Conservation (phyloP, 2,888 invertebrate genomes). For the Gasteruption jaculator region DNA sequence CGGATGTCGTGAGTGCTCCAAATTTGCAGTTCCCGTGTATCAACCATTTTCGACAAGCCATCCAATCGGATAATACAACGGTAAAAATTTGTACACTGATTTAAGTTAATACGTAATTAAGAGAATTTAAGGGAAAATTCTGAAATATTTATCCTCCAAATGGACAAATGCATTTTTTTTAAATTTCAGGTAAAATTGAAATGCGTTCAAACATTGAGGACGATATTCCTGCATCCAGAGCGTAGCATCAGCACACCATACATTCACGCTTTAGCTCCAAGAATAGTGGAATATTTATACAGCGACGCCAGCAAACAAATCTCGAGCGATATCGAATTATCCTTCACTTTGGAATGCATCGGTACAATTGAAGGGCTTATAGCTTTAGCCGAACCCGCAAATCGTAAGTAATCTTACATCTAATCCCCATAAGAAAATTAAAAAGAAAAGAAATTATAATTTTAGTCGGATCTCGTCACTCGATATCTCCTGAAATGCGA, state of each 20-base stretch:
- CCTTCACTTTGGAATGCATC: slow-evolving; percentile 69
- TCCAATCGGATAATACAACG: slow-evolving; percentile 62
- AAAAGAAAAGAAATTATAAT: no score
- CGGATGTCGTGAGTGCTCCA: slow-evolving; percentile 71
- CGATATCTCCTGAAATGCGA: no score
- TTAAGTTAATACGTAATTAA: not conserved
- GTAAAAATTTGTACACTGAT: slow-evolving; percentile 48
- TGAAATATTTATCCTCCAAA: not conserved
- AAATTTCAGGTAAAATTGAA: slow-evolving; percentile 64
- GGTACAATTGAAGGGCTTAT: slow-evolving; percentile 72
- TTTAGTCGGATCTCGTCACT: no score
- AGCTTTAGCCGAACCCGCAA: slow-evolving; percentile 68
- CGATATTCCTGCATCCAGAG: slow-evolving; percentile 72
- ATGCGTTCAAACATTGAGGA: slow-evolving; percentile 73
- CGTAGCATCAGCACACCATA: slow-evolving; percentile 70
- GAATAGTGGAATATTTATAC: slow-evolving; percentile 72
- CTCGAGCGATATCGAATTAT: slow-evolving; percentile 64
- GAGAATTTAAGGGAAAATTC: no score
- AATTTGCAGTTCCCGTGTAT: slow-evolving; percentile 88
- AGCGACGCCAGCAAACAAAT: slow-evolving; percentile 61
- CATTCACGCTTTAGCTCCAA: slow-evolving; percentile 76
- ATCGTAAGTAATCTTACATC: slow-evolving; percentile 68
- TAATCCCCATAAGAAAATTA: no score
- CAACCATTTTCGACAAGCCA: slow-evolving; percentile 84
- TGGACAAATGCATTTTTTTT: slow-evolving; percentile 9